These are phyloP conservation scores for Jaculus jaculus DNA, from an alignment of 2,113 vertebrate genomes.

Conservation along the genomic window DNA sequence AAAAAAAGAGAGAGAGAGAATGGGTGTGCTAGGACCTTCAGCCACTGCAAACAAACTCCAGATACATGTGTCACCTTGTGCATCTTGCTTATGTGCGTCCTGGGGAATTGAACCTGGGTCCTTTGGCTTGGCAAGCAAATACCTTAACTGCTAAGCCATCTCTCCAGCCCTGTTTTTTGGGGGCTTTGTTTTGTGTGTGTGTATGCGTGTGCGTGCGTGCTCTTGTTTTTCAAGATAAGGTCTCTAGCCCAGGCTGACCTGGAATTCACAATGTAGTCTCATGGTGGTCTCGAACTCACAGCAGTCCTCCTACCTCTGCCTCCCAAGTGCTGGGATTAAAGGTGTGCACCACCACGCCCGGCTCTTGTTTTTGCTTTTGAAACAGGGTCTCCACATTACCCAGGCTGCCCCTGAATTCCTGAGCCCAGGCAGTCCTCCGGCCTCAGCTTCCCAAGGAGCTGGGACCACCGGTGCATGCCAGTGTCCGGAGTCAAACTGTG, in stretches of 20 bases:
- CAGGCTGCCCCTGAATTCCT: neutral
- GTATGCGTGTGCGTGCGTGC: too few species aligned
- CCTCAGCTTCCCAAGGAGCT: neutral
- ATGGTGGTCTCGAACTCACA: neutral
- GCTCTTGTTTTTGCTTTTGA: neutral
- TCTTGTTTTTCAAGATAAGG: neutral
- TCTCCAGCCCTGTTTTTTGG: neutral
- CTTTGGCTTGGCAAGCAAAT: too few species aligned
- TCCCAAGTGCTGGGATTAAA: neutral
- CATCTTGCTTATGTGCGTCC: too few species aligned
- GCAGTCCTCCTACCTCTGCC: neutral
- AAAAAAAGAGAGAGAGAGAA: too few species aligned
- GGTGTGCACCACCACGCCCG: too few species aligned
- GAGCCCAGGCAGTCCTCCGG: too few species aligned
- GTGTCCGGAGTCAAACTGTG: neutral
- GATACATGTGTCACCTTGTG: too few species aligned
- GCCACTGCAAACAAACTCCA: too few species aligned
- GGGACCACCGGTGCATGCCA: neutral
- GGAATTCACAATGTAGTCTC: neutral
- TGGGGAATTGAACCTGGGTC: too few species aligned
- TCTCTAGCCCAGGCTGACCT: neutral
- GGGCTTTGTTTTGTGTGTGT: too few species aligned
- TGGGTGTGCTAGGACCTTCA: too few species aligned
- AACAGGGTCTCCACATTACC: neutral
- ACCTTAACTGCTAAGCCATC: too few species aligned